Conservation (phyloP, 2,113 vertebrate species). For the Setophaga petechia region DNA sequence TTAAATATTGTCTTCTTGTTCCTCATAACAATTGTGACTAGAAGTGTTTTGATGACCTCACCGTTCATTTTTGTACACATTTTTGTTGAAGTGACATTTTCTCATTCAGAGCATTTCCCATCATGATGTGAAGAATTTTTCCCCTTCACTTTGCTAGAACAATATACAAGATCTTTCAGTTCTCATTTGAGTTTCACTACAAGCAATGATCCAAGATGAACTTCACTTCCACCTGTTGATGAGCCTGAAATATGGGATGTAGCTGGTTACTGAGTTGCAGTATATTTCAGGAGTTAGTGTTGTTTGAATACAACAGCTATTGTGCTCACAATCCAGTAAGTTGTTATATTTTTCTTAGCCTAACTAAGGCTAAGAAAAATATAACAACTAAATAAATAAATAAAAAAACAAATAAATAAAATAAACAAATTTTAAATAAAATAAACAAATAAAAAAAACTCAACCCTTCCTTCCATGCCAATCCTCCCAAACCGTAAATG, state of each 20-base stretch:
- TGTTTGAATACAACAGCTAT: not conserved
- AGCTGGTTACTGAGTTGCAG: not conserved
- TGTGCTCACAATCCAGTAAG: not conserved
- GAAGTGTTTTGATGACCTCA: not conserved
- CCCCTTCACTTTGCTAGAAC: not conserved
- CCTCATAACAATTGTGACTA: not conserved
- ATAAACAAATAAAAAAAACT: not conserved
- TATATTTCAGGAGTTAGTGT: not conserved
- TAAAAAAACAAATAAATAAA: no score
- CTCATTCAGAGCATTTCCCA: not conserved
- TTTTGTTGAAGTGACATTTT: not conserved
- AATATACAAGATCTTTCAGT: not conserved
- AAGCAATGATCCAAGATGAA: not conserved
- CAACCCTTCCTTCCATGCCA: not conserved
- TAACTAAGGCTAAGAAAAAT: no score
- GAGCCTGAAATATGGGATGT: not conserved
- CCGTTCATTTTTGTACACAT: not conserved
- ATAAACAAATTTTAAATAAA: no score
- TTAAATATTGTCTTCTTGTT: not conserved
- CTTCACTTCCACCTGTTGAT: not conserved
- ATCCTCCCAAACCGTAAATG: not conserved
- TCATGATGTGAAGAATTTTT: not conserved
- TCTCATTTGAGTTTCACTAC: not conserved
- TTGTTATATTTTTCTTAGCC: not conserved
- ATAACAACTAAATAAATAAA: no score